Base-by-base conservation (phyloP, 2,797 vertebrate genomes). In the Paratrypauchen microcephalus region DNA sequence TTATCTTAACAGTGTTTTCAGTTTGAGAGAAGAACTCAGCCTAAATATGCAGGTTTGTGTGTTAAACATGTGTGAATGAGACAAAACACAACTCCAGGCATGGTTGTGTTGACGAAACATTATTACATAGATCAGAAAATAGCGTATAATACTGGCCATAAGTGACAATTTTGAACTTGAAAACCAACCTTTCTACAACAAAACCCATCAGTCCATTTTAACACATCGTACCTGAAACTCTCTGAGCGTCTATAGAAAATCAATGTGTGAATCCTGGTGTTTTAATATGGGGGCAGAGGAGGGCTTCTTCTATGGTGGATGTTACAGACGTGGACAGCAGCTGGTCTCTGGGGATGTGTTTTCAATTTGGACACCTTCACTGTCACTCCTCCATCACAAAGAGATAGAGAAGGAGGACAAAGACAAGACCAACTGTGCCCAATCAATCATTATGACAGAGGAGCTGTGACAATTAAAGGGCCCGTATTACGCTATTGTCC, bases 291-390 rank as follows among this genome's bases (percentile, higher is more conserved):
- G 16, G 61, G 23, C n/a, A 24, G 47, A 48, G 47, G 45, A 11
- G 47, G 15, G 48, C 62, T 45, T 45, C 18, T 21, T 50, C 4
- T 50, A 6, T 30, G 45, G 45, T 12, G 45, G 61, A 64, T 65
- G 63, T 30, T 30, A 50, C 8, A 30, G 47, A 48, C 9, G 23
- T 19, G 62, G 62, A 65, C 63, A 52, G 63, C 62, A 28, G 63
- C 47, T 16, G 47, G 13, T 65, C 63, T 26, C 63, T n/a, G 3
- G 63, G 50, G 63, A 30, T 26, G 39, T 8, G 61, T 16, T 24
- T 41, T 64, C 41, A 48, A 41, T 64, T 13, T 16, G 13, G 47
- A 47, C 61, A 47, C 61, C 61, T 64, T 64, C 61, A 64, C 41
- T 64, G 41, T 47, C 61, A 47, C 15, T 64, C 39, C 61, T 64